Base-by-base conservation (phyloP, 2,797 vertebrate species). In the Poecilia velifera region DNA sequence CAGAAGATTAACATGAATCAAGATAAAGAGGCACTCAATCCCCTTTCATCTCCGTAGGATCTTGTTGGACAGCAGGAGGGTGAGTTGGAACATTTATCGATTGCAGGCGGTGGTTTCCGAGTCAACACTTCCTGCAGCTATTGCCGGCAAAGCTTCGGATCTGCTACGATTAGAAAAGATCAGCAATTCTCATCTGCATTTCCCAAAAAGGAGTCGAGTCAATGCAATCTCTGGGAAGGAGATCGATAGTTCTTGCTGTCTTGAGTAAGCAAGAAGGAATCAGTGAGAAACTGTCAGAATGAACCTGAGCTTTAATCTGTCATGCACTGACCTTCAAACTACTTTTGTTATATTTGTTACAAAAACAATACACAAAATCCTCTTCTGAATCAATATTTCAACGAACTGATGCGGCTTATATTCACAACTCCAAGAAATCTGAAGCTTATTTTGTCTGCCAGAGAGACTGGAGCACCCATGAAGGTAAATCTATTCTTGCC, bases 1-100 rank as follows among this genome's bases (percentile, higher is more conserved):
- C 64, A 62, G 22, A n/a, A 47, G 46, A 62, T 77, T 51, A 84
- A 31, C 31, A 31, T 31, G 31, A 1, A 31, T 31, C 31, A 31
- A 31, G 31, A 31, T 64, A 79, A 80, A 74, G 3, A 51, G 72
- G 6, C 31, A 49, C 62, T 77, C 34, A 0, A 88, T 20, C 18
- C 62, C 18, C 18, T 66, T 68, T 68, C 36, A 39, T 39, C 34
- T 20, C 34, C 8, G 0, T 12, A 45, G 80, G 76, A 82, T 83
- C 73, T 66, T 45, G 72, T 43, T 64, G 39, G 82, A 76, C 71
- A 84, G 59, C 77, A 76, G 41, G 31, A 53, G 80, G 62, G 36
- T 39, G 72, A 84, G 79, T 75, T 55, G 83, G 59, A 70, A 78
- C 75, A 57, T 75, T 31, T 89, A 93, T 90, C 82, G 87, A 94